Evolutionary conservation across 2,113 vertebrate species (phyloP), one percentile per base, ranked within the genome.

Genomic region (Hippocampus barbouri): DNA sequence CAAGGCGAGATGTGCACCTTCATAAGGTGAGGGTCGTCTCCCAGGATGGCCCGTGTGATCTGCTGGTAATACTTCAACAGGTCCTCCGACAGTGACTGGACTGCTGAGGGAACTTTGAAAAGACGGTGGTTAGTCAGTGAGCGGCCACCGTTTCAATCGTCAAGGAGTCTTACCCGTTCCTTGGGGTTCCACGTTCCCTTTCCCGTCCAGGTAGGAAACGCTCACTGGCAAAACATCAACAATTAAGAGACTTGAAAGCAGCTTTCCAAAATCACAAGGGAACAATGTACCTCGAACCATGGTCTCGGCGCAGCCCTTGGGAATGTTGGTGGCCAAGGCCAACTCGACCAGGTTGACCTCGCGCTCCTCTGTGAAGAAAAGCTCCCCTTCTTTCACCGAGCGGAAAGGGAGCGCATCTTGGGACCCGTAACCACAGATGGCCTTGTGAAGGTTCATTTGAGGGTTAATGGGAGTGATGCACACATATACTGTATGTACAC

Each of bases 41-140:
- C 96, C 47, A 98, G 88, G 41, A 97, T 95, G 14, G 95, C 95
- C 25, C 95, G 88, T 0, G 96, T 97, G 74, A 95, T 93, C 45
- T 95, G 96, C 80, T 98, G 96, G 87, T 98, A 97, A 87, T 97
- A 98, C 82, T 96, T 96, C 27, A 95, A 87, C 1, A 98, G 89
- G 82, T 97, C 96, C 0, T 98, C 96, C 0, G 94, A 95, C 66
- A 97, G 88, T 12, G 92, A 89, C 72, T 96, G 96, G 43, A 97
- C 94, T 0, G 95, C 95, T 0, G 89, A 89, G 76, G 96, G 95
- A 70, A 97, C 95, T 96, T 85, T 1, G 57, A 69, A 4, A 57
- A 56, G 2, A 49, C 18, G 1, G 79, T 53, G 66, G 11, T 34
- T 16, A 25, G 43, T 21, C 47, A 5, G 2, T 5, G 12, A 1